Evolutionary conservation across 2,888 invertebrate species (phyloP), one percentile per base, ranked within the genome.

Genomic region (Emesis furor): DNA sequence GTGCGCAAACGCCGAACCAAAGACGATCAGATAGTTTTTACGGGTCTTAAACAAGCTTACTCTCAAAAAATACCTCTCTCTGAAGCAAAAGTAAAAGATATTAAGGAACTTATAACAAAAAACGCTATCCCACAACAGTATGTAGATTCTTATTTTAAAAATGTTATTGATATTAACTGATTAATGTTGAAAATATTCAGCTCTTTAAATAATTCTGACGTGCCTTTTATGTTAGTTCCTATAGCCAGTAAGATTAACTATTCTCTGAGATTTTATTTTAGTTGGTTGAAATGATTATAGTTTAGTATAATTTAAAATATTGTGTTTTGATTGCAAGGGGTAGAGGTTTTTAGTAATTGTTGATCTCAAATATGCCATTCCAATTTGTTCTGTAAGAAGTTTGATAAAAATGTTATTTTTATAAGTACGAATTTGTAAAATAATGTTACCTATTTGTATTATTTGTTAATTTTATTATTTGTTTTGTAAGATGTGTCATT

Each of bases 21-120:
- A n/a, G 51, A 51, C 51, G 51, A 51, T 12, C 51, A 51, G 51
- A 51, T 51, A 51, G 51, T 51, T 51, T 51, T 51, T 51, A 51
- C 14, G 10, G 51, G 51, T 51, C 51, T 51, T 51, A 51, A 51
- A 51, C 51, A 51, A 51, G 51, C 51, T 37, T 37, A 37, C 37
- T 51, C 51, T 14, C 51, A 51, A 51, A 51, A 51, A 51, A 51
- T 51, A 51, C 51, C 51, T 14, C 14, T 51, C 51, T 51, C 51
- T 51, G 51, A 51, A 51, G 51, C 51, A 55, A 55, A 55, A 55
- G 55, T 55, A 55, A 55, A 55, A 55, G n/a, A n/a, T 14, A n/a
- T 55, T 55, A 55, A 55, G 55, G 55, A 55, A 55, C 55, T 55
- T 55, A 55, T 55, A 55, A 55, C 55, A n/a, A 55, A 55, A 55